Evolutionary conservation across 2,888 invertebrate genomes (phyloP), one percentile per base, ranked within the genome.

Genomic region (Napeogenes inachia): DNA sequence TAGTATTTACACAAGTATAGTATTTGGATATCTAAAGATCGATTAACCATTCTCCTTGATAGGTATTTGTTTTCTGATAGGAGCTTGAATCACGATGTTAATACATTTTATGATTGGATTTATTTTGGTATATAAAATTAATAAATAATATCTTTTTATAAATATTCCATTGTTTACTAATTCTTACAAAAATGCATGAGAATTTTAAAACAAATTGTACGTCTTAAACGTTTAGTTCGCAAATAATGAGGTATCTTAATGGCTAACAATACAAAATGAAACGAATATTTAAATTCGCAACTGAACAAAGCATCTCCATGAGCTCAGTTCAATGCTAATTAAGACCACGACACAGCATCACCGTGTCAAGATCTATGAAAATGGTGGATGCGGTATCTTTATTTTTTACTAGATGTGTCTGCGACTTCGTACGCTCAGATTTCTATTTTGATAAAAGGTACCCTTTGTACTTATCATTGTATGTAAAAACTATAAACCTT

Each of bases 1-100:
- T 85, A 84, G 80, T 88, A 85, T 88, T 88, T 87, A 88, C 87
- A 81, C 79, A 78, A 74, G 77, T 76, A 76, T 75, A 76, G 72
- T 65, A 66, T 73, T 69, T 70, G 72, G 71, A 73, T 73, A 77
- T 75, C 72, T 73, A 64, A 58, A 62, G 54, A 71, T 69, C 69
- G 62, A 58, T 59, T 59, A 60, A 66, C 61, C 59, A 59, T 10
- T 50, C 60, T 62, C 61, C 59, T 13, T 13, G 33, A n/a, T 50
- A 50, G 30, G 30, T 50, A 30, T 50, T 63, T 67, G 21, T 67
- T 64, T 64, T 60, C 46, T 67, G 66, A 67, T 63, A 21, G 21
- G 21, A 21, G 58, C 66, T 45, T 6, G 42, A 42, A 5, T 50
- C n/a, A 30, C 47, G 57, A n/a, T 45, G 59, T 59, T 30, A 47